These are phyloP conservation scores for Pterocles orientalis DNA, from an alignment of 2,113 vertebrate genomes.

Conservation along the genomic window DNA sequence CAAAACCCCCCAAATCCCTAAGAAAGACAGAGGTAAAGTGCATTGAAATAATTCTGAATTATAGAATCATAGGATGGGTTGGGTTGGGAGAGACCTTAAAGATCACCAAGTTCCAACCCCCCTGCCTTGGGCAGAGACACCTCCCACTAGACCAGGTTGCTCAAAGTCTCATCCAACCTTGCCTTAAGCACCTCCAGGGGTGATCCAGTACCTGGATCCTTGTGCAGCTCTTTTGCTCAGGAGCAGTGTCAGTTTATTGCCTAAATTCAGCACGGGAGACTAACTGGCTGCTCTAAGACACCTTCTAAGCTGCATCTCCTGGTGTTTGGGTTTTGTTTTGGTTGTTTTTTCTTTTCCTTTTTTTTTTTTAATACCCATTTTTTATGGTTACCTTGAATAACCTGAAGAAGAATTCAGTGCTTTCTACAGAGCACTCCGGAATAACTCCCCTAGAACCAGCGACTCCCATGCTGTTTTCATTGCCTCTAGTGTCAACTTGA, in stretches of 20 bases:
- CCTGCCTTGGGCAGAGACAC: too few species aligned
- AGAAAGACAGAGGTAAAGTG: not conserved
- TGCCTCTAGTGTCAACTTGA: not conserved
- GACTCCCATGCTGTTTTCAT: not conserved
- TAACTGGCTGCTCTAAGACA: not conserved
- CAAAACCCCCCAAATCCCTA: not conserved
- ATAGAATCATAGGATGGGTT: too few species aligned
- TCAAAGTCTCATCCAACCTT: too few species aligned
- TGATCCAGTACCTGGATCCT: not conserved
- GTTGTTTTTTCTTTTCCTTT: too few species aligned
- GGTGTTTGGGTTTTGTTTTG: not conserved
- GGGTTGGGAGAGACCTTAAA: too few species aligned
- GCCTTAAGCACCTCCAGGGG: too few species aligned
- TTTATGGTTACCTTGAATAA: not conserved
- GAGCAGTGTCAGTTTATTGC: not conserved
- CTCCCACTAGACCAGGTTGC: too few species aligned
- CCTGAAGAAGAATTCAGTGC: not conserved
- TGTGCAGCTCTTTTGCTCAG: not conserved
- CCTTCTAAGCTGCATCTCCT: not conserved
- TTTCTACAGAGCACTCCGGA: not conserved
- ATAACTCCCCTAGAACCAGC: not conserved
- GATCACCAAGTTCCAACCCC: too few species aligned
- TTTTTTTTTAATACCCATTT: not conserved
- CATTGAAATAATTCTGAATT: not conserved
- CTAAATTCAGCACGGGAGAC: rapidly evolving